Evolutionary conservation across 1,140 invertebrate species (phyloP).

Genomic region (Zophobas atratus): DNA sequence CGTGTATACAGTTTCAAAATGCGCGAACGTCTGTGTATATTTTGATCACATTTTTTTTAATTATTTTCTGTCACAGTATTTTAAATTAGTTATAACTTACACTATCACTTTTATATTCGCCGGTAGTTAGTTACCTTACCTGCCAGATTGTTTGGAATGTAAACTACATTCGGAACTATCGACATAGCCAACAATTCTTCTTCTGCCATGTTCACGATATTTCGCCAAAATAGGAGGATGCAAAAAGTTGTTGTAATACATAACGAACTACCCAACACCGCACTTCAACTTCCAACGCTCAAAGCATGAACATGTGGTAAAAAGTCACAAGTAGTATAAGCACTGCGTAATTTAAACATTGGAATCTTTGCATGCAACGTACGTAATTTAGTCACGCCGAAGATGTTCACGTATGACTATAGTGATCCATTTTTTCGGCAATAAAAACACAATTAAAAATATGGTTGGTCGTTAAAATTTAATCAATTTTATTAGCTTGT

Average conservation of each 20-base stretch:
- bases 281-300: not conserved
- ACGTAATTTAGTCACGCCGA: slow-evolving; percentile 9
- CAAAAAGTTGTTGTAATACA: slow-evolving; percentile 68
- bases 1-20: too few relatives aligned
- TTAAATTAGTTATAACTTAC: too few relatives aligned
- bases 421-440: slow-evolving; percentile 19
- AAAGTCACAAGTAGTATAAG: slow-evolving; percentile 37
- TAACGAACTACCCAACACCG: slow-evolving; percentile 50
- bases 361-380: slow-evolving; percentile 32
- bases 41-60: too few relatives aligned
- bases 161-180: slow-evolving; percentile 62
- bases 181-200: slow-evolving; percentile 63
- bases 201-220: slow-evolving; percentile 61
- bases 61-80: too few relatives aligned
- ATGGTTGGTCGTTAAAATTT: slow-evolving; percentile 7
- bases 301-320: slow-evolving; percentile 24
- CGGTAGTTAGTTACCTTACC: not conserved
- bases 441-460: slow-evolving; percentile 31
- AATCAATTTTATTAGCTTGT: slow-evolving; percentile 31
- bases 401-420: slow-evolving; percentile 3
- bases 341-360: slow-evolving; percentile 40
- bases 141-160: slow-evolving; percentile 50
- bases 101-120: too few relatives aligned
- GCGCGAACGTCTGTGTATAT: too few relatives aligned
- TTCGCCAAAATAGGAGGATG: slow-evolving; percentile 65